Evolutionary conservation across 2,113 vertebrate species (phyloP), one percentile per base, ranked within the genome.

Genomic region (Tyrannus savana): DNA sequence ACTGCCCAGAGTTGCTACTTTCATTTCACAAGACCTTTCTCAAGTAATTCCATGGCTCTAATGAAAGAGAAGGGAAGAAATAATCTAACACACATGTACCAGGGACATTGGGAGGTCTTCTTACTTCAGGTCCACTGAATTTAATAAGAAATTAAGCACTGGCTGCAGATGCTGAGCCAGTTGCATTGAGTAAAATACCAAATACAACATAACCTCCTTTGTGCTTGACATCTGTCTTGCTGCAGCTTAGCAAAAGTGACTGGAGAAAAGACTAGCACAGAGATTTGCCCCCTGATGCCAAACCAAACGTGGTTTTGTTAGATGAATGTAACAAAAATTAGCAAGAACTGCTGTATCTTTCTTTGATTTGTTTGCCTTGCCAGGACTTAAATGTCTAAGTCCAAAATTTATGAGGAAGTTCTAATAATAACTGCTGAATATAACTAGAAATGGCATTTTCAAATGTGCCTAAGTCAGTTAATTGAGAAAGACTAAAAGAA

Each of bases 181-280:
- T n/a, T 2, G 4, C 50, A 41, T 1, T 4, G 47, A 46, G 15
- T 55, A 87, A 31, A 85, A 88, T 0, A 19, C 2, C 39, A 83
- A 62, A 47, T 2, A 21, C 25, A 77, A 5, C 19, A 52, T 4
- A 33, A 2, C 6, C 39, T 76, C 1, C 0, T 27, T 84, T 60
- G 73, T 42, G 41, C 63, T 60, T 79, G 7, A 49, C 14, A 18
- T 30, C 55, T 81, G 41, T 1, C 68, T 25, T 9, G 31, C 52
- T 68, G 52, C 28, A 82, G 79, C 47, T 66, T 63, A 72, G 76
- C 41, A 81, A 76, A 62, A 73, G 56, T 30, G 6, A 41, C 33
- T 42, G 67, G 33, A 80, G 37, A 3, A 46, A 84, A 39, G 9
- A 46, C n/a, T 2, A 46, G 46, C 49, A 66, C 30, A 33, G 35